Evolutionary conservation across 2,113 vertebrate species (phyloP).

Genomic region (Pungitius pungitius): DNA sequence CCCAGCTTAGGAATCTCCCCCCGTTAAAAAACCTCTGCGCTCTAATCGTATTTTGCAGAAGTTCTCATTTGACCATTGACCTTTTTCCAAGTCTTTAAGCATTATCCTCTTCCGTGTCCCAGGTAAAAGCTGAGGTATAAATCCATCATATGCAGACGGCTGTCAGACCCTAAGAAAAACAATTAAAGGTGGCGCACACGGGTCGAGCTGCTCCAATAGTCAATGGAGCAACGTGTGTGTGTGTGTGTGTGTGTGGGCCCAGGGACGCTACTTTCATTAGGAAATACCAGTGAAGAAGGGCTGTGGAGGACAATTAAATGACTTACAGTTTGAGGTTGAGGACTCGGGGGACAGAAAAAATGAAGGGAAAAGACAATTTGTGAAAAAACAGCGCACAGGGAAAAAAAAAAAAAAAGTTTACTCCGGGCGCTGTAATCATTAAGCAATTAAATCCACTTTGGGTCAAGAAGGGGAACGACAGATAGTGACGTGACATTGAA

Average conservation of each 20-base stretch:
- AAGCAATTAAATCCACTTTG: slow-evolving; percentile 24
- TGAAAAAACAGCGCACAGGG: slow-evolving; percentile 15
- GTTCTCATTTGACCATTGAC: slow-evolving; percentile 51
- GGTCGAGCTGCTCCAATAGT: slow-evolving; percentile 67
- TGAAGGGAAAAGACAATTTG: slow-evolving; percentile 20
- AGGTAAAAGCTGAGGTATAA: slow-evolving; percentile 54
- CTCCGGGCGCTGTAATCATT: slow-evolving; percentile 39
- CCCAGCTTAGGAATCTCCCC: slow-evolving; percentile 27
- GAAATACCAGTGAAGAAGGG: slow-evolving; percentile 52
- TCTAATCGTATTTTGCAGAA: slow-evolving; percentile 9
- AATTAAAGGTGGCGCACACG: slow-evolving; percentile 72
- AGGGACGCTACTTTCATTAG: slow-evolving; percentile 66
- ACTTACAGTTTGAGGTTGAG: slow-evolving; percentile 54
- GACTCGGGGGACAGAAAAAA: slow-evolving; percentile 48
- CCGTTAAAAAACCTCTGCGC: slow-evolving; percentile 14
- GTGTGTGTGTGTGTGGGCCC: slow-evolving; percentile 36
- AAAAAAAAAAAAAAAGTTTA: no score
- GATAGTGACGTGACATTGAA: neutral
- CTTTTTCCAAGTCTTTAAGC: slow-evolving; percentile 45
- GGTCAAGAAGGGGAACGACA: slow-evolving; percentile 32
- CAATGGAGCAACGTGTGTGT: slow-evolving; percentile 61
- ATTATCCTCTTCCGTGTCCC: slow-evolving; percentile 58
- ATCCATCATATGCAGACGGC: slow-evolving; percentile 74
- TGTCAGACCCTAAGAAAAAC: slow-evolving; percentile 74
- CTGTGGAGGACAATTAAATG: slow-evolving; percentile 65